Evolutionary conservation across 2,113 vertebrate genomes (phyloP), one percentile per base, ranked within the genome.

Genomic region (Xenotilapia longispinis): DNA sequence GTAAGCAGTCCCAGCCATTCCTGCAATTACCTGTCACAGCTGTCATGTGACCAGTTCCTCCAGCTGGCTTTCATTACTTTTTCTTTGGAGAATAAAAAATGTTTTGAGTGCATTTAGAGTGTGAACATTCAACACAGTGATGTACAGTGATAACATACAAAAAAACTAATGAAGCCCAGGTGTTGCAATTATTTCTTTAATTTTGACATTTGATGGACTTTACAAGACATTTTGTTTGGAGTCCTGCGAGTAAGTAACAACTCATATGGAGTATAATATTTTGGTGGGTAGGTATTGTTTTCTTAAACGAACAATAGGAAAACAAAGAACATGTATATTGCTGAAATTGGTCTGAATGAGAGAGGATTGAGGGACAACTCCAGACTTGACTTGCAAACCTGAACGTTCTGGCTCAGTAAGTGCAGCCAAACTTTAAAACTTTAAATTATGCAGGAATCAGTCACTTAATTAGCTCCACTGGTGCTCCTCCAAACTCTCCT

Each of bases 381-480:
- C 14, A 57, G 33, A 65, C 7, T 65, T 45, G n/a, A 85, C 54
- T 36, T 31, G 12, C 33, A 55, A 26, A n/a, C 54, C 5, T 40
- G 28, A 73, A 55, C 2, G 11, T 45, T 83, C 54, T 9, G 21
- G 63, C 58, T n/a, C 36, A 47, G 75, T 75, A 81, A 63, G 11
- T 19, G 21, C 28, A 40, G 78, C 63, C 55, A 81, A n/a, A n/a
- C n/a, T n/a, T n/a, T n/a, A 84, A 63, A 40, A 55, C 65, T 75
- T 75, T 79, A 45, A 89, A 84, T 88, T 70, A 91, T 84, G 84
- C 55, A 87, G 47, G 31, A 85, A 49, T 12, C 45, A 86, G 63
- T 45, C 55, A 40, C 36, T 84, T 88, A 88, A 88, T 86, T 84
- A 84, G 21, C 81, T 91, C 84, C 87, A 84, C 31, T 84, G 87